Base-by-base conservation (phyloP, 2,797 vertebrate genomes). In the Galago senegalensis region DNA sequence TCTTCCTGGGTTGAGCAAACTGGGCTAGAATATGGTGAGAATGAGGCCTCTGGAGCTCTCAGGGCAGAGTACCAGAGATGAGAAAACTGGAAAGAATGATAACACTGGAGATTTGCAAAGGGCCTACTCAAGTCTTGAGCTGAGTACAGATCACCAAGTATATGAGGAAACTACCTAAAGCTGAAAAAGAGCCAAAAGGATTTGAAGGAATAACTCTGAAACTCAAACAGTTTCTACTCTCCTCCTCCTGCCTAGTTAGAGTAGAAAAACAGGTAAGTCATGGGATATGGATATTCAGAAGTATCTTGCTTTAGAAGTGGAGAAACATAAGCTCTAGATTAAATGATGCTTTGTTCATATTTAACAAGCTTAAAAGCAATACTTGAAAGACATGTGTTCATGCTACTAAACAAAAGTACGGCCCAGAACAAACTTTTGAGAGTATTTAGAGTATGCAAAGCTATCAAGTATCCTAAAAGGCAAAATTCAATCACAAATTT, bases 291-390 rank as follows among this genome's bases (percentile, higher is more conserved):
- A 20, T 10, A 7, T 43, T 84, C 37, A 60, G 46, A 58, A 82
- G 40, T 3, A 13, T 63, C 49, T 40, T 63, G 34, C 9, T 16
- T 92, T 13, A 43, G 60, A 16, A n/a, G 31, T 1, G 0, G 31
- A 60, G 18, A 58, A 53, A 40, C 27, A 29, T 31, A 37, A 76
- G 29, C 69, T 20, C 37, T 61, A 14, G 56, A 27, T 69, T 76
- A 70, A 67, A 82, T n/a, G 20, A 34, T 17, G 37, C 58, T 63
- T 70, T 34, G 34, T 40, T 85, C 25, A 9, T n/a, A 6, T 61
- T 85, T 82, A 61, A 72, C 29, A 82, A 88, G 61, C 69, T 91
- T 85, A 73, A 82, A 63, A 72, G 60, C 73, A 37, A 88, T 76
- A 56, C 61, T 89, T 73, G 20, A 69, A 60, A 91, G 61, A 27